Percentiles rank a stretch among this genome's conserved stretches.
Evolutionary conservation across 2,113 vertebrate species (phyloP).

Genomic region (Isurus oxyrinchus): DNA sequence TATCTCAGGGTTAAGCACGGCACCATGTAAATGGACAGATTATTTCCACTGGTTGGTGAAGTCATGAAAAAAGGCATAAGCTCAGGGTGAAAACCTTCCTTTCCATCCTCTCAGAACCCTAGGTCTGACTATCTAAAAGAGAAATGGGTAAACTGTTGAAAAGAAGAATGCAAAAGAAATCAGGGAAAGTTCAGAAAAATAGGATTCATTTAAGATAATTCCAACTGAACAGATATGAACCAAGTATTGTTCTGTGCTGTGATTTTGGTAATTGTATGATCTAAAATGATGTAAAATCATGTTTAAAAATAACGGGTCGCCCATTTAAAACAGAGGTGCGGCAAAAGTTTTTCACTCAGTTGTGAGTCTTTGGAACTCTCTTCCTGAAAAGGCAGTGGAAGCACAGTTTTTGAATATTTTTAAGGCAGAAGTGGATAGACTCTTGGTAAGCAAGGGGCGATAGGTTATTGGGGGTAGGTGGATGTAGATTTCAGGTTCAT

Average conservation of each 20-base stretch:
- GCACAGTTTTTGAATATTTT: too few species aligned
- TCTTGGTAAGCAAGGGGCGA: too few species aligned
- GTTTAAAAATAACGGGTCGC: too few species aligned
- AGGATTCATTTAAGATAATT: background rate
- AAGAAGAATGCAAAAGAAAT: background rate
- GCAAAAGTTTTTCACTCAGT: too few species aligned
- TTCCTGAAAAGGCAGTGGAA: too few species aligned
- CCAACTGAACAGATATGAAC: background rate
- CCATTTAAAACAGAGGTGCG: too few species aligned
- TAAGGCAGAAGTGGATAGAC: too few species aligned
- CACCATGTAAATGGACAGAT: background rate
- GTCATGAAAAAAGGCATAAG: background rate
- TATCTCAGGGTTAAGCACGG: too few species aligned
- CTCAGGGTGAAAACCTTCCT: background rate
- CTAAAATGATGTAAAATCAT: background rate
- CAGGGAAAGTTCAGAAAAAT: background rate
- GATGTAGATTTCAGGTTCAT: too few species aligned
- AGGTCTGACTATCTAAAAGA: background rate
- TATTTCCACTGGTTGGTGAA: background rate
- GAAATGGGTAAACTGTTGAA: background rate
- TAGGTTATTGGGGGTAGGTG: too few species aligned
- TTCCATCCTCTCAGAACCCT: background rate
- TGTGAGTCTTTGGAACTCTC: too few species aligned
- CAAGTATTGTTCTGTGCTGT: background rate
- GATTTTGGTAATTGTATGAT: background rate